Conservation (phyloP, 1,140 invertebrate species). For the Yoshiicerus persimilis region DNA sequence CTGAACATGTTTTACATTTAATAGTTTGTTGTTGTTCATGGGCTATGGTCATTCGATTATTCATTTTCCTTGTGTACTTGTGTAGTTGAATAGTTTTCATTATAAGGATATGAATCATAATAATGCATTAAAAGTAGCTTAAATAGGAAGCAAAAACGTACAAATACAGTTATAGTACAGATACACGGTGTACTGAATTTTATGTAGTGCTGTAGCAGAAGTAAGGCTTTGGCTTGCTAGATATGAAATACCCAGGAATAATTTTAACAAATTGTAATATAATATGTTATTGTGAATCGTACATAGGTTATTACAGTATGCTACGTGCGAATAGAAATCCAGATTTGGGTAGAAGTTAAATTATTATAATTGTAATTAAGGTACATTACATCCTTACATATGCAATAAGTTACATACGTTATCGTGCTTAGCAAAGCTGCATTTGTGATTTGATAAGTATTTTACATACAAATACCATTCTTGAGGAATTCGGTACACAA, state of each 20-base stretch:
- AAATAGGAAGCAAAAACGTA: not conserved
- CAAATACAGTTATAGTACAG: not conserved
- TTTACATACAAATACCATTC: not conserved
- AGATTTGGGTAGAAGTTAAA: not conserved
- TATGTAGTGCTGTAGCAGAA: too few relatives aligned
- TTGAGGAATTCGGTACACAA: not conserved
- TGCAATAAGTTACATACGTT: not conserved
- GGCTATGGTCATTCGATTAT: not conserved
- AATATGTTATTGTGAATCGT: too few relatives aligned
- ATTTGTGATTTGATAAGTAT: slow-evolving; percentile 5
- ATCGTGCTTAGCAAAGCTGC: not conserved
- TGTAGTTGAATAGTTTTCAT: not conserved
- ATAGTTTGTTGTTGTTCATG: not conserved
- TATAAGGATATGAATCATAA: not conserved
- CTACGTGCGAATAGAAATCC: too few relatives aligned
- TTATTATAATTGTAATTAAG: not conserved
- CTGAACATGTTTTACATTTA: not conserved
- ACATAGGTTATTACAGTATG: too few relatives aligned
- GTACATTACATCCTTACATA: not conserved
- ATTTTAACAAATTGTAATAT: too few relatives aligned
- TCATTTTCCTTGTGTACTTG: not conserved
- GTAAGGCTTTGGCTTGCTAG: too few relatives aligned
- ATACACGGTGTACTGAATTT: not conserved
- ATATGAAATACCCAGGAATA: too few relatives aligned
- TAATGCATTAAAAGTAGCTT: not conserved